Evolutionary conservation across 23 tunicate genomes (phyloP), one percentile per base, ranked within the genome.

Genomic region (Trididemnum nubilum): DNA sequence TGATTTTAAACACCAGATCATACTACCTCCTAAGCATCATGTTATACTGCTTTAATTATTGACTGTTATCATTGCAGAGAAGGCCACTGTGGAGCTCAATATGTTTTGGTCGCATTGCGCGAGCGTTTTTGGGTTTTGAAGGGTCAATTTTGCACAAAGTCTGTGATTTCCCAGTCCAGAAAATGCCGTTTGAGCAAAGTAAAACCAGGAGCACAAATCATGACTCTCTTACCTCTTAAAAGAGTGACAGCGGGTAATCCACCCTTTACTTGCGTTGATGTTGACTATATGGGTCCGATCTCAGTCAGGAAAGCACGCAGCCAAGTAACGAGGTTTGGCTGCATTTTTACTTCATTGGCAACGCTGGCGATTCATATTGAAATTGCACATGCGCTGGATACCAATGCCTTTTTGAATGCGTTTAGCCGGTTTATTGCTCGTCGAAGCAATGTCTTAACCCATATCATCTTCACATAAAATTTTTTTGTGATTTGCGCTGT

Each of bases 331-430:
- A 86, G 90, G 4, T 86, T 51, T 52, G 86, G 51, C 0, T 77
- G 84, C 28, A 5, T 85, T 2, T 81, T 84, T 58, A 79, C 74
- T 7, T 84, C 85, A 27, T 23, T 82, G 80, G 82, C 82, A 2
- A 39, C 86, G 2, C 24, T 83, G 22, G 86, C 86, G 7, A 39
- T 82, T 5, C 82, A 82, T 82, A 40, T 82, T 4, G n/a, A n/a
- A n/a, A n/a, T n/a, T n/a, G n/a, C n/a, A n/a, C n/a, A n/a, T n/a
- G n/a, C n/a, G n/a, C n/a, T 82, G 4, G 86, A 75, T 27, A 50
- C 86, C n/a, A 4, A 26, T 25, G 37, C 86, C 28, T 82, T 82
- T 32, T 39, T 82, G 26, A 36, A 76, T 26, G 86, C 86, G 2
- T 76, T 44, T 23, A 36, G 70, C 4, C 24, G 86, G 19, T 85